These are phyloP conservation scores for Pseudorasbora parva DNA, from an alignment of 2,113 vertebrate genomes.

Conservation along the genomic window DNA sequence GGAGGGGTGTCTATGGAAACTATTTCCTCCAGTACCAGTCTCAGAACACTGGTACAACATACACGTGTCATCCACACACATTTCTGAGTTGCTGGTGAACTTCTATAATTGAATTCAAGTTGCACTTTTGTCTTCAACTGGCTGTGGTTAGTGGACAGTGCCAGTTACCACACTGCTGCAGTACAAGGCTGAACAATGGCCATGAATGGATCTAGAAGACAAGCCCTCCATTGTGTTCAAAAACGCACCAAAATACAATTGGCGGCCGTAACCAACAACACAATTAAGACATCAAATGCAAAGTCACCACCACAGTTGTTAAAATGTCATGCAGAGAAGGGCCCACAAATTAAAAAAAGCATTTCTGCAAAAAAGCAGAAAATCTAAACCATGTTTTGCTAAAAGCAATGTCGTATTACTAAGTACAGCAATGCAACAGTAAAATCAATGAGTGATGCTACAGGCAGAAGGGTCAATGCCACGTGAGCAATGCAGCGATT, in stretches of 20 bases:
- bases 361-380: too few relatives aligned
- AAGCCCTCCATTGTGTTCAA: constrained; percentile 46
- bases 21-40: constrained; percentile 33
- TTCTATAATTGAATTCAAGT: constrained; percentile 45
- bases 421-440: background rate
- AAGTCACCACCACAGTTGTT: constrained; percentile 31
- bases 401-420: constrained; percentile 5
- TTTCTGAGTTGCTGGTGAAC: background rate
- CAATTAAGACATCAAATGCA: constrained; percentile 45
- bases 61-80: constrained; percentile 14
- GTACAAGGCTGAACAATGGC: constrained; percentile 22
- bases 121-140: constrained; percentile 38
- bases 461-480: constrained; percentile 31
- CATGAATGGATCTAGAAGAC: constrained; percentile 29
- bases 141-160: constrained; percentile 15
- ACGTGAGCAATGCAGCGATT: constrained; percentile 1
- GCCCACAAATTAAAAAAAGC: background rate
- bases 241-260: constrained; percentile 31
- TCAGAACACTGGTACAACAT: constrained; percentile 5
- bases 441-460: constrained; percentile 24
- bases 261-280: constrained; percentile 29
- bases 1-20: constrained; percentile 42
- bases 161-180: constrained; percentile 49
- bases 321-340: background rate
- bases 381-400: background rate